Evolutionary conservation across 2,888 invertebrate genomes (phyloP), one percentile per base, ranked within the genome.

Genomic region (Polyommatus iphigenia): DNA sequence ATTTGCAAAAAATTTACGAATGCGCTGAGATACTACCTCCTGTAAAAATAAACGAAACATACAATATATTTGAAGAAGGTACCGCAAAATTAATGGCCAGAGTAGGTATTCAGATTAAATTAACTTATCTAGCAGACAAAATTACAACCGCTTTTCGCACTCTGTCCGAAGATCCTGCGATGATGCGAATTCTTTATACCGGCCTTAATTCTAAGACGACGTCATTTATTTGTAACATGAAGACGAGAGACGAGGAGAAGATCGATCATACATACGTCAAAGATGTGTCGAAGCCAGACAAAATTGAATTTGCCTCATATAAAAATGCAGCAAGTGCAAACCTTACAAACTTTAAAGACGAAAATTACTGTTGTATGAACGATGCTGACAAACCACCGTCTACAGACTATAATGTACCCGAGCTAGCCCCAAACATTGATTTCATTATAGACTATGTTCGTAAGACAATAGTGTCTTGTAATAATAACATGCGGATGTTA

Each of bases 401-500:
- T 79, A 88, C 89, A 1, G 89, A 87, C 80, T 90, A 91, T 73
- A 90, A 88, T 81, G 79, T 91, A 3, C 91, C 91, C 71, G 90
- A 91, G 83, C 90, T 89, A n/a, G 87, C 89, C 79, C 93, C 92
- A 1, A 89, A 90, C 82, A 86, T 93, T 71, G 86, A 94, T 81
- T 88, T 84, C 78, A 93, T 94, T 77, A 84, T 89, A 73, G 93
- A 94, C 80, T 94, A 94, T 79, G 88, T 93, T 1, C 87, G 91
- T 71, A 92, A 91, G 81, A 90, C 92, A 13, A 90, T 94, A 72
- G 86, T 90, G 18, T 93, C 93, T 5, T 93, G 93, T 82, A 92
- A 94, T 82, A 93, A 94, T 81, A 92, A 93, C 80, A 90, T 94
- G 91, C 88, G 93, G 80, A 93, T 91, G 93, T 82, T 94, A 79